Conservation (phyloP, 2,888 invertebrate species). For the Phytoseiulus persimilis region DNA sequence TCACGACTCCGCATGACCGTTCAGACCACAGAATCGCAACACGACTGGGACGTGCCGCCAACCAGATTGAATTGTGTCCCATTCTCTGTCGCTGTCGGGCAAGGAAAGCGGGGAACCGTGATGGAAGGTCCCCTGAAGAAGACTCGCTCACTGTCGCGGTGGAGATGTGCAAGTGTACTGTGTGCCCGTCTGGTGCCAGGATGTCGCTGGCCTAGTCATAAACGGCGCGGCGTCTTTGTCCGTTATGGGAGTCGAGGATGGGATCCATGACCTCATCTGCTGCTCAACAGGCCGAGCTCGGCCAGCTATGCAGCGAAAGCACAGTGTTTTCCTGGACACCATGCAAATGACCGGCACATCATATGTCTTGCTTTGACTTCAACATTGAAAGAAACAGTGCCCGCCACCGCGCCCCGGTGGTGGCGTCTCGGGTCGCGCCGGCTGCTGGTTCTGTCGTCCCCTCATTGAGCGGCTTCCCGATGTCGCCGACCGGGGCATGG, state of each 20-base stretch:
- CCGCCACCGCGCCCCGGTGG: background rate
- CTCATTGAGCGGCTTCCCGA: background rate
- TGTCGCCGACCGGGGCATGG: no score
- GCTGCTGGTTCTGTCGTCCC: background rate
- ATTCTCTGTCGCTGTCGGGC: background rate
- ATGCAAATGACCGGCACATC: background rate
- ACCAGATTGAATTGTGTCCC: no score
- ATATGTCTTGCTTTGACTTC: constrained; percentile 5
- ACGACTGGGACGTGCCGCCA: no score
- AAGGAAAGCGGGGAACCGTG: background rate
- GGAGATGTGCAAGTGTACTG: background rate
- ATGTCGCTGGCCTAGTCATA: background rate
- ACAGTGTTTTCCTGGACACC: background rate
- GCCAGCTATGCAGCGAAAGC: background rate
- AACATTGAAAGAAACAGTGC: background rate
- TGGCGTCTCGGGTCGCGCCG: background rate
- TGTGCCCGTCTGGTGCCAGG: background rate
- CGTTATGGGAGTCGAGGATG: constrained; percentile 5
- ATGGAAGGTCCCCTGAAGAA: background rate
- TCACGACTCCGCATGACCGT: no score
- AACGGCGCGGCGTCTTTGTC: background rate
- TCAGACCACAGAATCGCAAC: no score
- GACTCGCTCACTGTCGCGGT: background rate
- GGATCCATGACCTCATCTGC: background rate
- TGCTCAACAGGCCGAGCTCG: background rate